Evolutionary conservation across 2,113 vertebrate genomes (phyloP).

Genomic region (Sula dactylatra): DNA sequence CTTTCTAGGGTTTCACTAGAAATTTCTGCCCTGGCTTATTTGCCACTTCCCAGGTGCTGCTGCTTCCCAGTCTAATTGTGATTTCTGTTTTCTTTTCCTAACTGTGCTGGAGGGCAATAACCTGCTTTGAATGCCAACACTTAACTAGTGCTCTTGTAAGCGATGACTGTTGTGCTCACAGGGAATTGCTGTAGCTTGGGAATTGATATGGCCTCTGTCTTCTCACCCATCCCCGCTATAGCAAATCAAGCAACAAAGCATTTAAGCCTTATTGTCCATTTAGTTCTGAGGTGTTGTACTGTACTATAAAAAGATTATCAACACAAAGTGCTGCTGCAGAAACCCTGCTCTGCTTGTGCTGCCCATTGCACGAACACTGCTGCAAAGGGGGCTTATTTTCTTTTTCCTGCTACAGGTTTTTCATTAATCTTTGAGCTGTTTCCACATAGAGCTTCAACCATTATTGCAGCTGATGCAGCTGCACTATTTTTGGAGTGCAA

Average conservation of each 20-base stretch:
- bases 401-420: neutral
- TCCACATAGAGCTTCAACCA: neutral
- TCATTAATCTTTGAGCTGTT: neutral
- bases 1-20: neutral
- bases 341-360: neutral
- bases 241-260: neutral
- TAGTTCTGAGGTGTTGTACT: neutral
- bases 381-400: neutral
- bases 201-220: neutral
- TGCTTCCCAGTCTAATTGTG: neutral
- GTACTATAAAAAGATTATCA: neutral
- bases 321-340: neutral
- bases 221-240: neutral
- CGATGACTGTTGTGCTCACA: neutral
- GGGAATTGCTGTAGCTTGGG: neutral
- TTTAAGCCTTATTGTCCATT: neutral
- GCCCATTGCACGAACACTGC: neutral
- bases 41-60: neutral
- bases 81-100: neutral
- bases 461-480: constrained; percentile 1
- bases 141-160: neutral
- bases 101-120: neutral
- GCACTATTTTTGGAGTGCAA: neutral
- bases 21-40: neutral
- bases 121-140: neutral